Base-by-base conservation (phyloP, 2,888 invertebrate species). In the Aphidoletes aphidimyza region DNA sequence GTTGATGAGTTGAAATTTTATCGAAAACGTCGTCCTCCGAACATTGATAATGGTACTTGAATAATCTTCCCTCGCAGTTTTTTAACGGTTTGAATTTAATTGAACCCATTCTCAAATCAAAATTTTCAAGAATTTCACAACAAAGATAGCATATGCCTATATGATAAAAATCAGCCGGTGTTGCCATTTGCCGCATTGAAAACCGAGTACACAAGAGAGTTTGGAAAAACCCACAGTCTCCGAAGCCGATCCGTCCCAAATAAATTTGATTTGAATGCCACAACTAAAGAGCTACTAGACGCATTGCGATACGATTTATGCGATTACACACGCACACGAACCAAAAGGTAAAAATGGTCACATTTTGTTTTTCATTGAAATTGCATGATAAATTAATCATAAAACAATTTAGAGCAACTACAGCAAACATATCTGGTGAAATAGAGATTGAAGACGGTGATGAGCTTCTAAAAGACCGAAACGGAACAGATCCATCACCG, bases 1-100 rank as follows among this genome's bases (percentile, higher is more conserved):
- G 88, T 90, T n/a, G 90, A 90, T 86, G 89, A 90, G 85, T 87
- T 90, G 8, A 89, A 89, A 86, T 89, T 88, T 87, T 90, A 88
- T 86, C 88, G 89, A 19, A 88, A 89, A 78, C 88, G 88, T 84
- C 88, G 88, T 86, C 89, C 89, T 36, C 87, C 87, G 85, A 87
- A 87, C 87, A 86, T 30, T 36, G 85, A 81, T 19, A 47, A 83
- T 78, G 84, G 42, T 69, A 83, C 11, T 47, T 54, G 14, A 0
- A 39, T 37, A 54, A 47, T 83, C 83, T 14, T 37, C 45, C 84
- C 49, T 49, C 22, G 8, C 49, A 49, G 5, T 49, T 49, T 3
- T n/a, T n/a, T n/a, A 14, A 49, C 49, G 17, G 17, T 11, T n/a
- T 5, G 9, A 47, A 19, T 47, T 45, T 30, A 11, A 11, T 11